A percentile compares a stretch with the other conserved stretches of the same genome.
phyloP scores from a whole-genome alignment of 2,113 vertebrate genomes.

The Sakesphorus luctuosus region DNA sequence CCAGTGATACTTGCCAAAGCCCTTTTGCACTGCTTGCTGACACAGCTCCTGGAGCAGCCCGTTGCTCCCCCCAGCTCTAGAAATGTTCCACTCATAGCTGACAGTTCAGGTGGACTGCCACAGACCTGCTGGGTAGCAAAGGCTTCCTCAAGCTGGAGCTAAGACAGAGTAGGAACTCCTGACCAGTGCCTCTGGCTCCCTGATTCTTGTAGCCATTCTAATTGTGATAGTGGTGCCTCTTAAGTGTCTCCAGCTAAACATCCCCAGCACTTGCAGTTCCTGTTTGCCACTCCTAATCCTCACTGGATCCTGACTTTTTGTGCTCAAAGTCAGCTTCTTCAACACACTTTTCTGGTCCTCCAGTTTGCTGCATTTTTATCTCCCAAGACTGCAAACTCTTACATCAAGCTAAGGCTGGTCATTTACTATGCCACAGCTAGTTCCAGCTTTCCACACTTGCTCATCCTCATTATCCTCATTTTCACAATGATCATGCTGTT shows the following conservation, averaged over 20 bases:
- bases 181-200: neutral
- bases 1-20: neutral
- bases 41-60: neutral
- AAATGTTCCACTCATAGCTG: neutral
- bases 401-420: neutral
- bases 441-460: neutral
- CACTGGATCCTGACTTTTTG: neutral
- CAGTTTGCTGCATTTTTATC: neutral
- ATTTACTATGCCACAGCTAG: neutral
- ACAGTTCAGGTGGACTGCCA: neutral
- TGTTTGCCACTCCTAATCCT: neutral
- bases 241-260: neutral
- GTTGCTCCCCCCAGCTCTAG: neutral
- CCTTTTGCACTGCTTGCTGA: neutral
- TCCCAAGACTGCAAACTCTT: neutral
- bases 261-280: neutral
- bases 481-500: neutral
- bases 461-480: neutral
- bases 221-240: neutral
- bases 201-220: neutral
- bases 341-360: neutral
- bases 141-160: neutral
- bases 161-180: rapidly evolving
- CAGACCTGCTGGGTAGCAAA: neutral
- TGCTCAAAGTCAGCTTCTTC: neutral